Evolutionary conservation across 1,140 invertebrate species (phyloP).

Genomic region (Temnothorax longispinosus): DNA sequence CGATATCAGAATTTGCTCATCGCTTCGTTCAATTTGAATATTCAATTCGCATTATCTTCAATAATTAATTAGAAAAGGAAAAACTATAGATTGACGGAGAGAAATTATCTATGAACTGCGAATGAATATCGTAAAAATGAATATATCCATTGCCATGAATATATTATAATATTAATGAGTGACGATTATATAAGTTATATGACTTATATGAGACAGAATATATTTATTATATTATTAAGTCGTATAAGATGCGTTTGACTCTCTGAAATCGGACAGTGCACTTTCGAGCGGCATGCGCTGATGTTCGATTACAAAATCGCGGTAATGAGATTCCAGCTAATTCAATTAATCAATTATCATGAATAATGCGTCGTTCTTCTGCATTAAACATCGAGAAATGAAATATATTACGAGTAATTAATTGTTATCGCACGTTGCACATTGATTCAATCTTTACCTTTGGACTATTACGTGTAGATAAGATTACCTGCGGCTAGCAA

Average conservation of each 20-base stretch:
- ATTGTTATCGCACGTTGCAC: background rate
- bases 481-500: background rate
- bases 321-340: background rate
- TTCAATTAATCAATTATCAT: background rate
- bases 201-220: background rate
- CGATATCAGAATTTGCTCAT: background rate
- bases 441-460: slow-evolving; percentile 21
- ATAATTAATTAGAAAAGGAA: background rate
- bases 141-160: background rate
- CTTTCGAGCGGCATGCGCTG: background rate
- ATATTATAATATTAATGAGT: background rate
- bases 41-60: background rate
- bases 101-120: background rate
- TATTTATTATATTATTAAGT: background rate
- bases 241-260: background rate
- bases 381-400: background rate
- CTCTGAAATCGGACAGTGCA: background rate
- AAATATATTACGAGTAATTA: background rate
- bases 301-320: background rate
- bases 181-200: background rate
- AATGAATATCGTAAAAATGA: too few species aligned
- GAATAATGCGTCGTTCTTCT: background rate
- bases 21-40: background rate
- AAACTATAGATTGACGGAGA: background rate
- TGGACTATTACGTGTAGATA: slow-evolving; percentile 13